Evolutionary conservation across 2,797 vertebrate species (phyloP), one percentile per base, ranked within the genome.

Genomic region (Intellagama lesueurii): DNA sequence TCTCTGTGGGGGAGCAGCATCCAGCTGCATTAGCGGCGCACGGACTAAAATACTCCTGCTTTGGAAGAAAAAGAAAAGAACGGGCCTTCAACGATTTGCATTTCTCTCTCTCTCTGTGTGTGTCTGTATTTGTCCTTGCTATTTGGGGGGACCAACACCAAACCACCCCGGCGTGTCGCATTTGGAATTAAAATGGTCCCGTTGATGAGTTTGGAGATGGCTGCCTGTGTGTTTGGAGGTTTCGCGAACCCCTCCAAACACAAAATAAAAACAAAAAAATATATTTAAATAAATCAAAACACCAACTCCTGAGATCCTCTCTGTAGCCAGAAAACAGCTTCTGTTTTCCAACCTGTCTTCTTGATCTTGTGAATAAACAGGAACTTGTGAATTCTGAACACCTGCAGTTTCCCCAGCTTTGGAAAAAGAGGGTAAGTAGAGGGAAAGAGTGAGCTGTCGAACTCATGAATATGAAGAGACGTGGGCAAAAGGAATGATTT

Each of bases 21-120:
- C 89, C 95, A 95, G 94, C 94, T 95, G 94, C 72, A 94, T 87
- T 93, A 84, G 87, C 83, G 81, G 60, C 52, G 14, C 91, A 47
- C 47, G 82, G 91, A 94, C 87, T 91, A 64, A 64, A 64, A 94
- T 95, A 94, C 89, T 93, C 86, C 84, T 88, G 88, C 88, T 88
- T 93, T 92, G 92, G 83, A 12, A 30, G 60, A 70, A 66, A 69
- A 32, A 85, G 92, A 91, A 92, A 93, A 88, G 91, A 91, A 91
- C 92, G 87, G 91, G 87, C 90, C 85, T 91, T 75, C 91, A 94
- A 85, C 88, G 83, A 95, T 95, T 94, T 95, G 90, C 91, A 94
- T 95, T 81, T 91, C 77, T 89, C 52, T 77, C 49, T 80, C 49
- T 56, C 87, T 24, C 30, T 1, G 26, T 80, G 22, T 80, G 17